Conservation (phyloP, 2,888 invertebrate genomes). For the Papilio gigon region DNA sequence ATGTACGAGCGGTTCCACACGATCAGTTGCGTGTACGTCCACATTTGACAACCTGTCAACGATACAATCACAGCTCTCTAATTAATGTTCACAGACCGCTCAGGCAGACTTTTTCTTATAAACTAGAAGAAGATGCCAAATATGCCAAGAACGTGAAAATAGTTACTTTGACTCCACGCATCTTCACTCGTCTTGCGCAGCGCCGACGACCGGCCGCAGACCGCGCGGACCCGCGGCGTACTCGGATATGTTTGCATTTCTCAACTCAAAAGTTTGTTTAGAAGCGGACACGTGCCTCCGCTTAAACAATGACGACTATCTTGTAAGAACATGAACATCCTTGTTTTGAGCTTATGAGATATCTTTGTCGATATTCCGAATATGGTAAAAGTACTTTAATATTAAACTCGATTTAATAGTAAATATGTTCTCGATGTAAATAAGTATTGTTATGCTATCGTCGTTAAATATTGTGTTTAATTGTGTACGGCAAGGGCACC, state of each 20-base stretch:
- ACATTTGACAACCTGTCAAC: not conserved
- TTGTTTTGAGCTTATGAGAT: not conserved
- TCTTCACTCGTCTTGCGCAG: not conserved
- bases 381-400: not conserved
- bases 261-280: slow-evolving; percentile 4
- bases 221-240: too few species aligned
- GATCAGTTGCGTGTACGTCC: not conserved
- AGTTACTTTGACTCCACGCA: not conserved
- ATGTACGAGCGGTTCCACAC: not conserved
- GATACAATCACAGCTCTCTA: not conserved
- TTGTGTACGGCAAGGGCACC: too few species aligned
- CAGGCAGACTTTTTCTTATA: not conserved
- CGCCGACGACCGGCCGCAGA: too few species aligned
- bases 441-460: too few species aligned
- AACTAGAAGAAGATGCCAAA: not conserved
- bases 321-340: not conserved
- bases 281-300: not conserved
- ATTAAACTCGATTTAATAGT: too few species aligned
- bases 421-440: too few species aligned
- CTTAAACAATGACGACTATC: not conserved
- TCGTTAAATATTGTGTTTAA: too few species aligned
- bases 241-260: slow-evolving; percentile 3
- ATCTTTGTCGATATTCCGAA: not conserved
- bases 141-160: not conserved
- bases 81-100: not conserved